Percentiles rank a stretch among this genome's conserved stretches.
These are phyloP conservation scores for Ophion slaviceki DNA, from an alignment of 2,888 invertebrate species.

Conservation along the genomic window DNA sequence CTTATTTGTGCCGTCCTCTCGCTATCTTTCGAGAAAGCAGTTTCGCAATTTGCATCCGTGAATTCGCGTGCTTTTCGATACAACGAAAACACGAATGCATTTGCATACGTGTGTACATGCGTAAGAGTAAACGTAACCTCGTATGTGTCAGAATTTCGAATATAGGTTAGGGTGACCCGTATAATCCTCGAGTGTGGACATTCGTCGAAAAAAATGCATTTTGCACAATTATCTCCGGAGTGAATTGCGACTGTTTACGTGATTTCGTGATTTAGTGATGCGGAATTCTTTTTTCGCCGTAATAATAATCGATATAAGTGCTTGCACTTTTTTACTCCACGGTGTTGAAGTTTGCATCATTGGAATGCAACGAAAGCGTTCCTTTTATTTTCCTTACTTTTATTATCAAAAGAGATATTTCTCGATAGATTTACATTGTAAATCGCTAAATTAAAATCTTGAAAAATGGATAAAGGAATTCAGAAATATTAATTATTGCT, in stretches of 20 bases:
- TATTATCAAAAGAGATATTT: too few relatives aligned
- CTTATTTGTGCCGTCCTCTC: not conserved
- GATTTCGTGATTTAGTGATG: not conserved
- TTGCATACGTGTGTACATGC: not conserved
- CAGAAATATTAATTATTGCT: too few relatives aligned
- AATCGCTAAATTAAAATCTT: too few relatives aligned
- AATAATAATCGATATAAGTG: not conserved
- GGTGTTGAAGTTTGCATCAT: too few relatives aligned
- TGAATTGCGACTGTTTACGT: not conserved
- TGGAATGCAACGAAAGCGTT: too few relatives aligned
- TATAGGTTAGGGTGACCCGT: not conserved
- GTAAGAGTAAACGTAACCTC: conserved; percentile 7
- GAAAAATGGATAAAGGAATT: too few relatives aligned
- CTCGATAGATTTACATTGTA: too few relatives aligned
- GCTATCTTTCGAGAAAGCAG: not conserved
- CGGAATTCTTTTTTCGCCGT: not conserved
- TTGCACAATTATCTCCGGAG: too few relatives aligned
- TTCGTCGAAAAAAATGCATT: not conserved
- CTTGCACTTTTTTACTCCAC: not conserved
- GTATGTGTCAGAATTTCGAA: not conserved
- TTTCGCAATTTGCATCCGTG: not conserved
- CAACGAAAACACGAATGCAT: not conserved
- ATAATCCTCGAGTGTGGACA: not conserved
- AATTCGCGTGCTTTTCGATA: not conserved
- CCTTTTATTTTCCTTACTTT: too few relatives aligned